phyloP scores from a whole-genome alignment of 2,113 vertebrate species.

The Limnothrissa miodon region DNA sequence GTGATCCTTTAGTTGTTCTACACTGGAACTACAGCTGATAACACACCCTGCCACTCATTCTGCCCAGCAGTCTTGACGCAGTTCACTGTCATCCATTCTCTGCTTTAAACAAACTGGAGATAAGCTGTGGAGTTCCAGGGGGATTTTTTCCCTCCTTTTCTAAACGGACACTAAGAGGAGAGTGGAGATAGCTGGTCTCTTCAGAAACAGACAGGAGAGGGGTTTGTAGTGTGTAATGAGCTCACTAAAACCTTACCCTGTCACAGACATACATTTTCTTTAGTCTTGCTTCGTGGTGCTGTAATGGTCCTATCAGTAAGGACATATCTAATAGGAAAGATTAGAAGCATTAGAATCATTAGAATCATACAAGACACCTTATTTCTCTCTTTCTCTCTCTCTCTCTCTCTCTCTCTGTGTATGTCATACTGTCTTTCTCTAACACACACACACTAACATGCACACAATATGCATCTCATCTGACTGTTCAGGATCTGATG shows the following conservation, averaged over 20 bases:
- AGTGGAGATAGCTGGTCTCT: neutral
- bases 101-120: slow-evolving; percentile 41
- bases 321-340: no score
- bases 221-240: neutral
- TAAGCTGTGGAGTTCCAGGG: slow-evolving; percentile 40
- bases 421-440: no score
- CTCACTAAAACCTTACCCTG: neutral
- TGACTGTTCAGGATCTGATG: neutral
- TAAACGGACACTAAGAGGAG: neutral
- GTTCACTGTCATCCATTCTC: slow-evolving; percentile 28
- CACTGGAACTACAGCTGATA: slow-evolving; percentile 39
- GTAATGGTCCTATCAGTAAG: neutral
- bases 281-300: neutral
- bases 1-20: slow-evolving; percentile 32
- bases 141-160: slow-evolving; percentile 34
- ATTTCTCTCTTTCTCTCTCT: no score
- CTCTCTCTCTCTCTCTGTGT: no score
- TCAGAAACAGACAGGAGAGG: neutral
- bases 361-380: no score
- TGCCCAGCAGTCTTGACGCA: slow-evolving; percentile 8
- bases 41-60: slow-evolving; percentile 29
- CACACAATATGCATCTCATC: no score
- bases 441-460: no score
- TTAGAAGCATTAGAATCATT: no score
- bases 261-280: neutral